Conservation (phyloP, 2,888 invertebrate genomes). For the Sphaerophoria rueppellii region DNA sequence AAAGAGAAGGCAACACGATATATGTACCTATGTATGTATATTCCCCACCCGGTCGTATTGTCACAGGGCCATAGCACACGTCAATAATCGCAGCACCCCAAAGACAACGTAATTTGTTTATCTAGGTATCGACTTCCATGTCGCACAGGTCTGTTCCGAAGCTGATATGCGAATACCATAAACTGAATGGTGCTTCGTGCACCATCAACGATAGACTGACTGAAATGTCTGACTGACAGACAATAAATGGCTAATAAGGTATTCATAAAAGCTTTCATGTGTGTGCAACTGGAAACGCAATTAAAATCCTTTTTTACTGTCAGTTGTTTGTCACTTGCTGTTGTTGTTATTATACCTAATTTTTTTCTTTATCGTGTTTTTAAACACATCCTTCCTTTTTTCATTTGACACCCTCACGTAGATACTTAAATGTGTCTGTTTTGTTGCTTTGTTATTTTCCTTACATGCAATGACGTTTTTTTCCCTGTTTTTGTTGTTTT, state of each 20-base stretch:
- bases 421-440: neutral
- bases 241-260: slow-evolving; percentile 71
- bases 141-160: slow-evolving; percentile 5
- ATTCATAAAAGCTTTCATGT: slow-evolving; percentile 69
- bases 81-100: slow-evolving; percentile 27
- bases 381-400: slow-evolving; percentile 26
- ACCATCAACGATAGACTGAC: slow-evolving; percentile 35
- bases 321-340: slow-evolving; percentile 20
- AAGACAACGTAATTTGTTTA: slow-evolving; percentile 68
- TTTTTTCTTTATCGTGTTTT: slow-evolving; percentile 24
- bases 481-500: slow-evolving; percentile 28
- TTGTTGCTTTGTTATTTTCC: neutral
- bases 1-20: neutral
- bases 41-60: neutral
- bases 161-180: neutral
- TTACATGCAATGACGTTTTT: slow-evolving; percentile 41
- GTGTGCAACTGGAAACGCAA: slow-evolving; percentile 68
- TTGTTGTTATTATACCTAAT: neutral
- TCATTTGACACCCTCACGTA: slow-evolving; percentile 41
- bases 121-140: slow-evolving; percentile 22
- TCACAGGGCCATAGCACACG: neutral
- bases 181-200: slow-evolving; percentile 18
- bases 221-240: slow-evolving; percentile 44
- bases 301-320: slow-evolving; percentile 63
- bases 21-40: neutral